A percentile compares a stretch with the other conserved stretches of the same genome.
These are phyloP conservation scores for Pycnonotus jocosus DNA, from an alignment of 2,113 vertebrate genomes.

Conservation along the genomic window DNA sequence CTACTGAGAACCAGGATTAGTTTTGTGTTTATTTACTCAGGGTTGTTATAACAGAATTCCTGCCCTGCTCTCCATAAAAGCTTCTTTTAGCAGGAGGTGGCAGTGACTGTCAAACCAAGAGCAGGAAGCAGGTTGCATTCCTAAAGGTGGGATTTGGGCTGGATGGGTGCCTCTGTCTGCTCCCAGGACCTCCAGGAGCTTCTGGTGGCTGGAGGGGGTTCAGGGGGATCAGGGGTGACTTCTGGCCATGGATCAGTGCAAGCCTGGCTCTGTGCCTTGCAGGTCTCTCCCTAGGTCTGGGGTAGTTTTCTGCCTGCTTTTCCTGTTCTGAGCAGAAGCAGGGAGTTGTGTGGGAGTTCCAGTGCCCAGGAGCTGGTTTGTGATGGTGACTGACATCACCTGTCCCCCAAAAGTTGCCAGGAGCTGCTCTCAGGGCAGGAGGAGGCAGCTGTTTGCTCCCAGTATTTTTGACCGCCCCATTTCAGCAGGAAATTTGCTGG, in stretches of 20 bases:
- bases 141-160: neutral
- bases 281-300: neutral
- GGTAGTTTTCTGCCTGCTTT: neutral
- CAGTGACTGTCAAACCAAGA: neutral
- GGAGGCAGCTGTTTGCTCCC: neutral
- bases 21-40: neutral
- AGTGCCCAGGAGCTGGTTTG: neutral
- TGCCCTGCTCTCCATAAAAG: neutral
- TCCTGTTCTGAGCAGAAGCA: neutral
- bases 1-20: neutral
- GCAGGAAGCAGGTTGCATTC: neutral
- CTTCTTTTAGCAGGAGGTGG: neutral
- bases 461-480: neutral
- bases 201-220: neutral
- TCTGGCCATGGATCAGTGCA: neutral
- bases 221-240: neutral
- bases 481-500: conserved; percentile 6
- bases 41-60: neutral
- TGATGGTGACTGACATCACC: neutral
- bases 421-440: neutral
- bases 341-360: neutral
- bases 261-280: neutral
- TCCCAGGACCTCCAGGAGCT: neutral
- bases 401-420: neutral
- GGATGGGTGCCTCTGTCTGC: neutral